These are phyloP conservation scores for Cuculus canorus DNA, from an alignment of 2,797 vertebrate species.

Conservation along the genomic window DNA sequence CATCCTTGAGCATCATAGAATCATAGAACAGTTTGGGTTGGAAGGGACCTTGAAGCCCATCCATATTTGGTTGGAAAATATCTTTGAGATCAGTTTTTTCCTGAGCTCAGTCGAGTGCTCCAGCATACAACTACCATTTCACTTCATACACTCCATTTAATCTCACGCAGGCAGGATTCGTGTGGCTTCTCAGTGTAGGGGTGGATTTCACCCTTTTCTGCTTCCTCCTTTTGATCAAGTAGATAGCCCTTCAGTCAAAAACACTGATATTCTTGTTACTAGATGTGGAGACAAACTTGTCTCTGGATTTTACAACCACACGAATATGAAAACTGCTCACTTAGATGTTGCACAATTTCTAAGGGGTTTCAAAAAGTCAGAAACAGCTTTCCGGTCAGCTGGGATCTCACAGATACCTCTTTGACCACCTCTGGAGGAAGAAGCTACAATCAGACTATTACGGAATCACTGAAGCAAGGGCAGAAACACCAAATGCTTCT, in stretches of 20 bases:
- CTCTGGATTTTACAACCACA: not conserved
- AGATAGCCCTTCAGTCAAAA: not conserved
- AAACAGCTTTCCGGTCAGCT: not conserved
- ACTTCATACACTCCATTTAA: not conserved
- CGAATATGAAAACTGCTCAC: rapidly evolving
- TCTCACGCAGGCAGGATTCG: not conserved
- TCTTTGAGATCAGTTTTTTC: too few relatives aligned
- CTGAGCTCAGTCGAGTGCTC: not conserved
- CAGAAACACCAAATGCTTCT: not conserved
- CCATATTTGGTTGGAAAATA: too few relatives aligned
- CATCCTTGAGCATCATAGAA: too few relatives aligned
- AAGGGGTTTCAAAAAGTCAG: not conserved
- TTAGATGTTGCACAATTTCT: not conserved
- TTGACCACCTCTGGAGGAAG: not conserved
- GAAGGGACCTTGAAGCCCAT: too few relatives aligned
- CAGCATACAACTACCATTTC: not conserved
- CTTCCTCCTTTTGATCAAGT: not conserved
- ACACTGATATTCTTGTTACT: not conserved
- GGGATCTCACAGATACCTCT: not conserved
- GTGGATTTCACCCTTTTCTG: not conserved
- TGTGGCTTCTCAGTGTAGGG: not conserved
- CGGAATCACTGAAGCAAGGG: not conserved
- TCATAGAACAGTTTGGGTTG: too few relatives aligned
- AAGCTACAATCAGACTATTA: not conserved
- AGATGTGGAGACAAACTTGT: not conserved